These are phyloP conservation scores for Oreotrochilus melanogaster DNA, from an alignment of 2,113 vertebrate genomes.

Conservation along the genomic window DNA sequence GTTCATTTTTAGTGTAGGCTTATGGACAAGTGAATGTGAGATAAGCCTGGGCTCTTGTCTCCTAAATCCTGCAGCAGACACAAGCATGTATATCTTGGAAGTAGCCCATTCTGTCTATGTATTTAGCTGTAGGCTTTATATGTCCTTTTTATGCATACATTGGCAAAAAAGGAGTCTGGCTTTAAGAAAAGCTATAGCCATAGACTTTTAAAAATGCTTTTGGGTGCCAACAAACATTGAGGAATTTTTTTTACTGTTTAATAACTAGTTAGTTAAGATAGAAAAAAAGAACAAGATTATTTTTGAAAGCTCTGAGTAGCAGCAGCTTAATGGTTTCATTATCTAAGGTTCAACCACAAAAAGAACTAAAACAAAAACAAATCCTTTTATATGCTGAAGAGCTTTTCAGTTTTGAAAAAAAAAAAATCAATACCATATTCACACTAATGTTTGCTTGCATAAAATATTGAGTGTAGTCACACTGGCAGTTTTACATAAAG, in stretches of 20 bases:
- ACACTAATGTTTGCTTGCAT: constrained; percentile 57
- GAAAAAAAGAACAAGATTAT: not conserved
- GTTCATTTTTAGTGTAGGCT: not conserved
- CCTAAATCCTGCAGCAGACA: not conserved
- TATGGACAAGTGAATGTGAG: not conserved
- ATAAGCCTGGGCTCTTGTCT: not conserved
- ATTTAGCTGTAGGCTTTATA: not conserved
- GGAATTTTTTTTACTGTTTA: not conserved
- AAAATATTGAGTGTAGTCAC: constrained; percentile 68
- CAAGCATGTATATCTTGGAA: not conserved
- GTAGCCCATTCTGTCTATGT: not conserved
- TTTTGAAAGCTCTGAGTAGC: constrained; percentile 31
- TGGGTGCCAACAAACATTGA: not conserved
- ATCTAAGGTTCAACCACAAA: constrained; percentile 56
- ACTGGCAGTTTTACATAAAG: constrained; percentile 50
- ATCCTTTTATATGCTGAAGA: constrained; percentile 15
- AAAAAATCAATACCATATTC: constrained; percentile 65
- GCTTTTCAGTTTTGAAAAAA: constrained; percentile 43
- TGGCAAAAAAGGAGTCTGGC: not conserved
- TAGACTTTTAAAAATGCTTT: not conserved
- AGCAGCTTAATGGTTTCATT: constrained; percentile 42
- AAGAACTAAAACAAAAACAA: constrained; percentile 19
- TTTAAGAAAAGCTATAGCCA: not conserved
- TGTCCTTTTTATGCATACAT: not conserved
- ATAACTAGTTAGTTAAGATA: constrained; percentile 9